phyloP scores from a whole-genome alignment of 2,888 invertebrate genomes.

The Ephialtes manifestator region DNA sequence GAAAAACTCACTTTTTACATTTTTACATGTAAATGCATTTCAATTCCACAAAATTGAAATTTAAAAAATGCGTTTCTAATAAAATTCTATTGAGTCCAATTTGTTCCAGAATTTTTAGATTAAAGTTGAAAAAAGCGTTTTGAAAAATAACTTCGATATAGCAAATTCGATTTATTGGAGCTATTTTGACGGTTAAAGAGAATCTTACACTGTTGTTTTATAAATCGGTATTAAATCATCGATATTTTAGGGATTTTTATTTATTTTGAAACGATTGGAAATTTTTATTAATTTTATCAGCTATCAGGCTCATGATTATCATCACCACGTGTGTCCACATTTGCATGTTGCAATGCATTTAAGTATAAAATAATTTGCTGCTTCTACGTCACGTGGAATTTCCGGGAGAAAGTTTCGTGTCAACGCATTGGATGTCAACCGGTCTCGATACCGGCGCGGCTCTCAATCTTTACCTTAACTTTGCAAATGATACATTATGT shows the following conservation, averaged over 20 bases:
- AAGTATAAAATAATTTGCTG: neutral
- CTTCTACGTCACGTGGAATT: conserved; percentile 74
- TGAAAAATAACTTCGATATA: too few species aligned
- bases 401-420: conserved; percentile 79
- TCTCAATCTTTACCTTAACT: neutral
- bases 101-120: too few species aligned
- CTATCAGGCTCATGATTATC: neutral
- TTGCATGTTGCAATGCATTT: neutral
- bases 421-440: conserved; percentile 18
- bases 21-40: too few species aligned
- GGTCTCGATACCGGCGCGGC: neutral
- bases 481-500: neutral
- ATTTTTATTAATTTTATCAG: neutral
- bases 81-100: too few species aligned
- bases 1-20: too few species aligned
- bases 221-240: neutral
- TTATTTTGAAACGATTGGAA: neutral
- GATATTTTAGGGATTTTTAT: neutral
- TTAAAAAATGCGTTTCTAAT: too few species aligned
- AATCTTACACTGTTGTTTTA: neutral
- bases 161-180: too few species aligned
- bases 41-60: too few species aligned
- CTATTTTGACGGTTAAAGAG: too few species aligned
- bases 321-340: neutral
- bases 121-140: too few species aligned